Percentiles rank a stretch among this genome's conserved stretches.
These are phyloP conservation scores for Euura lappo DNA, from an alignment of 1,140 invertebrate genomes.

Conservation along the genomic window DNA sequence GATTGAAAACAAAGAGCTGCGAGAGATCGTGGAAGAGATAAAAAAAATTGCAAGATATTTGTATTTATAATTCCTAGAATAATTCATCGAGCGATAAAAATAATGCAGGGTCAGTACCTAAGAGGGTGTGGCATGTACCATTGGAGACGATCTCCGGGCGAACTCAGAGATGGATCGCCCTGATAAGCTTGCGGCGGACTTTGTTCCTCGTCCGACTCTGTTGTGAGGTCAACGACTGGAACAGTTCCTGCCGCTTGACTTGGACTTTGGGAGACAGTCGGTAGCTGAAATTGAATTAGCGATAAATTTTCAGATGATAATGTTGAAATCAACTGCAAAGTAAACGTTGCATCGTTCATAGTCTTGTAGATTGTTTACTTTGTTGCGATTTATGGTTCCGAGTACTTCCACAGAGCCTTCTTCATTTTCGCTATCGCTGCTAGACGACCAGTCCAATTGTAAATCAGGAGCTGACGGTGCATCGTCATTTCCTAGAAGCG, in stretches of 20 bases:
- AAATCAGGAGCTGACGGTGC: slow-evolving; percentile 77
- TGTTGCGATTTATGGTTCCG: slow-evolving; percentile 50
- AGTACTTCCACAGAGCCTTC: slow-evolving; percentile 68
- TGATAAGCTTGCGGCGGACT: slow-evolving; percentile 25
- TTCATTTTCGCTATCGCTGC: slow-evolving; percentile 64
- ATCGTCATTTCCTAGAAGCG: slow-evolving; percentile 49
- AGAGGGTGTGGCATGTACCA: not conserved
- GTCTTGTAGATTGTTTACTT: slow-evolving; percentile 10
- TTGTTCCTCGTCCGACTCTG: slow-evolving; percentile 69
- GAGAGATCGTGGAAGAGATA: no score
- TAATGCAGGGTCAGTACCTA: not conserved
- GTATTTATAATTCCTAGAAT: not conserved
- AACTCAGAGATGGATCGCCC: not conserved
- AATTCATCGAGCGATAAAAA: not conserved
- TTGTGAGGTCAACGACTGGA: slow-evolving; percentile 70
- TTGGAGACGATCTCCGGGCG: not conserved
- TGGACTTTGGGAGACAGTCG: slow-evolving; percentile 19
- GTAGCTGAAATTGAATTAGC: not conserved
- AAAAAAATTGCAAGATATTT: slow-evolving; percentile 8
- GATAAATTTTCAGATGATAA: slow-evolving; percentile 22
- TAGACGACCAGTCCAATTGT: slow-evolving; percentile 78
- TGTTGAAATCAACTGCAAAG: slow-evolving; percentile 20
- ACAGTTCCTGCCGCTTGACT: slow-evolving; percentile 44
- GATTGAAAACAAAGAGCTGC: no score
- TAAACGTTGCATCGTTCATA: no score